phyloP scores from a whole-genome alignment of 2,797 vertebrate species.

The Syngnathus rostellatus region DNA sequence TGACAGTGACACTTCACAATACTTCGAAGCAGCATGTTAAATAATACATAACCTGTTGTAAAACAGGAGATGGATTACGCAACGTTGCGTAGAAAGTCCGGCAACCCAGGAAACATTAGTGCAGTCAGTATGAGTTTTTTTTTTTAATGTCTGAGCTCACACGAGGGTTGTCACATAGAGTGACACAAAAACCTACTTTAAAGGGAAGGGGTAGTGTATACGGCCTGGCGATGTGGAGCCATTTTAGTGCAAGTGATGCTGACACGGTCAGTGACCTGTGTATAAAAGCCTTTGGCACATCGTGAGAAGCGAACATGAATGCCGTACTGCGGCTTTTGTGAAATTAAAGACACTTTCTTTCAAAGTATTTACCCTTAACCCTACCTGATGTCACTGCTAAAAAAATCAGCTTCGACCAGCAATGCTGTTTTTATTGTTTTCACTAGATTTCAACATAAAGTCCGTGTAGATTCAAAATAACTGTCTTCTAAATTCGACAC shows the following conservation, averaged over 20 bases:
- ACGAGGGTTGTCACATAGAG: constrained; percentile 15
- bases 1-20: background rate
- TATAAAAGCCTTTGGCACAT: constrained; percentile 25
- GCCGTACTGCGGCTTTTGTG: background rate
- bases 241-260: constrained; percentile 17
- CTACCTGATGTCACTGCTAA: too few relatives aligned
- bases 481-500: too few relatives aligned
- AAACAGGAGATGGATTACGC: background rate
- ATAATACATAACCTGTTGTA: background rate
- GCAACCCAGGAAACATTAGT: background rate
- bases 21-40: background rate
- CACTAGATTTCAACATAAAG: too few relatives aligned
- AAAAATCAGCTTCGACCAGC: too few relatives aligned
- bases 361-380: too few relatives aligned
- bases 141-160: constrained; percentile 4
- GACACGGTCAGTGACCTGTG: constrained; percentile 37
- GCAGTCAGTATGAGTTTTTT: background rate
- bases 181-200: constrained; percentile 54
- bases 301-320: constrained; percentile 9
- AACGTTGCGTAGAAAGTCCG: background rate
- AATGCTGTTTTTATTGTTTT: too few relatives aligned
- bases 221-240: constrained; percentile 21
- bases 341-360: background rate
- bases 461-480: too few relatives aligned
- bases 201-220: constrained; percentile 17